A percentile compares a stretch with the other conserved stretches of the same genome.
phyloP scores from a whole-genome alignment of 2,113 vertebrate genomes.

The Oncorhynchus clarkii region DNA sequence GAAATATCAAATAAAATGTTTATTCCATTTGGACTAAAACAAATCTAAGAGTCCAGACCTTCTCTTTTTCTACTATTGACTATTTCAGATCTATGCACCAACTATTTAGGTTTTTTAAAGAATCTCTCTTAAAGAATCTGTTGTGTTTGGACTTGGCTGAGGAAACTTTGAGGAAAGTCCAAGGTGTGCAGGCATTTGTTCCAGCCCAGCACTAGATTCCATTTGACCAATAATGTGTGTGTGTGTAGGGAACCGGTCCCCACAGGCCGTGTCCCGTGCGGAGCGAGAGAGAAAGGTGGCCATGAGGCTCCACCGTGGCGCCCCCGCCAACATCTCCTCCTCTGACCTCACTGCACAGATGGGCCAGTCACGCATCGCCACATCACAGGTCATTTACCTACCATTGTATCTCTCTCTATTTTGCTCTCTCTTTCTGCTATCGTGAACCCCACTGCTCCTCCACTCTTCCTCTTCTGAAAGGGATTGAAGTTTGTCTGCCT shows the following conservation, averaged over 20 bases:
- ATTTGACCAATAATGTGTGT: neutral
- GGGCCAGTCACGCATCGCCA: slow-evolving; percentile 86
- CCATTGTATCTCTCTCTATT: neutral
- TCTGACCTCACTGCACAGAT: slow-evolving; percentile 89
- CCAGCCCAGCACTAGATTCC: too few species aligned
- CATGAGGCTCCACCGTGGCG: slow-evolving; percentile 94
- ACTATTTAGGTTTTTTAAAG: too few species aligned
- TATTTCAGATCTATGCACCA: too few species aligned
- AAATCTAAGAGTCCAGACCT: too few species aligned
- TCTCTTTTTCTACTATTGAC: too few species aligned
- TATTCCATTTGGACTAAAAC: too few species aligned
- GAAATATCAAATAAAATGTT: too few species aligned
- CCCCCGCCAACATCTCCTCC: slow-evolving; percentile 92
- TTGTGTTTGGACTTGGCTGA: neutral
- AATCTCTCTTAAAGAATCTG: neutral
- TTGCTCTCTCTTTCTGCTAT: neutral
- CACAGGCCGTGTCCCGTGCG: slow-evolving; percentile 92
- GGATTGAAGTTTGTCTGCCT: too few species aligned
- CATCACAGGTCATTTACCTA: slow-evolving; percentile 82
- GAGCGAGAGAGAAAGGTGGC: slow-evolving; percentile 97
- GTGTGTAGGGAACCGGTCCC: slow-evolving; percentile 88
- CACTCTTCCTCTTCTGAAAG: too few species aligned
- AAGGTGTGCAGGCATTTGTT: too few species aligned
- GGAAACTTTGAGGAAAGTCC: too few species aligned
- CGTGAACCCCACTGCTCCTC: neutral